Conservation (phyloP, 2,113 vertebrate species). For the Gopherus flavomarginatus region DNA sequence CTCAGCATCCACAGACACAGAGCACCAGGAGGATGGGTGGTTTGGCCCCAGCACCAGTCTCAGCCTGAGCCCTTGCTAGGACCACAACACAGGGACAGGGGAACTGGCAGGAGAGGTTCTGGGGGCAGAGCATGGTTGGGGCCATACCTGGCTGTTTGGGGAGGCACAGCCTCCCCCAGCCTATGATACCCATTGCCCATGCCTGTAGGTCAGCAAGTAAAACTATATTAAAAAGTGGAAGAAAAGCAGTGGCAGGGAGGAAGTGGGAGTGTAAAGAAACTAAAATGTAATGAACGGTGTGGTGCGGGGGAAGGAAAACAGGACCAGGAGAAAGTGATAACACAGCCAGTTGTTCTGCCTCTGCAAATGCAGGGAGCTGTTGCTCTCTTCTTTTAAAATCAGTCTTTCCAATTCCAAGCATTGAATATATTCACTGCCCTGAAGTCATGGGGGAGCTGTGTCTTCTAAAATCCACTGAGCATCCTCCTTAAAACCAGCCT, state of each 20-base stretch:
- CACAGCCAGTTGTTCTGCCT: background rate
- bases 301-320: background rate
- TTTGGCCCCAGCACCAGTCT: too few species aligned
- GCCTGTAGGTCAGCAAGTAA: background rate
- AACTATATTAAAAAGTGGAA: background rate
- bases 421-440: background rate
- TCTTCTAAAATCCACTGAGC: background rate
- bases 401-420: background rate
- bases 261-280: background rate
- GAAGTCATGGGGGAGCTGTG: background rate
- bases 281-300: background rate
- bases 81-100: too few species aligned
- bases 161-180: too few species aligned
- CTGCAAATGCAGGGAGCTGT: background rate
- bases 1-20: too few species aligned
- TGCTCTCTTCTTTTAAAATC: background rate
- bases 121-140: too few species aligned
- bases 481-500: background rate
- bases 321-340: background rate
- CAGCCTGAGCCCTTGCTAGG: too few species aligned
- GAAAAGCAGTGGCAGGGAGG: background rate
- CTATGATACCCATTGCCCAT: too few species aligned
- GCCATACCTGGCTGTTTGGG: too few species aligned
- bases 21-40: too few species aligned
- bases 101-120: too few species aligned